A percentile compares a stretch with the other conserved stretches of the same genome.
phyloP scores from a whole-genome alignment of 2,113 vertebrate species.

The Solea solea region DNA sequence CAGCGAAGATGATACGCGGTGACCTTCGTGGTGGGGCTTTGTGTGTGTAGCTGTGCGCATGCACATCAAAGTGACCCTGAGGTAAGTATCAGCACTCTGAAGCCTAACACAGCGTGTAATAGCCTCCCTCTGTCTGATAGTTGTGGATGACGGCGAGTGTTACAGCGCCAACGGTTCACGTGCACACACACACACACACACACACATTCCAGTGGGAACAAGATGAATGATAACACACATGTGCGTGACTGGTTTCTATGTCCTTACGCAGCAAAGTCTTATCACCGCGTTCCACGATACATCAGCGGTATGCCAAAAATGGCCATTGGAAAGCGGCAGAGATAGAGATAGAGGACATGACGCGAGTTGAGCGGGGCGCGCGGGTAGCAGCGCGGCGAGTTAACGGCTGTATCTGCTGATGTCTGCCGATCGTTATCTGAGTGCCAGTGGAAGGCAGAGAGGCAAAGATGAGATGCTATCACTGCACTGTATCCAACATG shows the following conservation, averaged over 20 bases:
- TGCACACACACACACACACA: slow-evolving; percentile 9
- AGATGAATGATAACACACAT: slow-evolving; percentile 14
- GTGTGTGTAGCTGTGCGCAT: slow-evolving; percentile 14
- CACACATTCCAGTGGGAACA: background rate
- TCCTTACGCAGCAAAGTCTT: slow-evolving; percentile 39
- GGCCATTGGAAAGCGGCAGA: slow-evolving; percentile 23
- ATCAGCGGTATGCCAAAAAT: slow-evolving; percentile 44
- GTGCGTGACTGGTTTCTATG: slow-evolving; percentile 19
- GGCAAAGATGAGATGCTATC: slow-evolving; percentile 57
- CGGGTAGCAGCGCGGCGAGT: slow-evolving; percentile 11
- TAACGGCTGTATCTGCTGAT: slow-evolving; percentile 63
- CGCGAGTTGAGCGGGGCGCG: slow-evolving; percentile 22
- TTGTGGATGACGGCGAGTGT: slow-evolving; percentile 19
- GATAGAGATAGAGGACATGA: slow-evolving; percentile 36
- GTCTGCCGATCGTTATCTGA: slow-evolving; percentile 64
- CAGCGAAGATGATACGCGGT: slow-evolving; percentile 12
- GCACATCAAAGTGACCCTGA: background rate
- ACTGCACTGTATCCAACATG: slow-evolving; percentile 7
- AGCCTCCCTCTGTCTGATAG: slow-evolving; percentile 31
- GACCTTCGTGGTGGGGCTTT: slow-evolving; percentile 12
- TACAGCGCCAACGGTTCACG: slow-evolving; percentile 8
- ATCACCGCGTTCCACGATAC: slow-evolving; percentile 53
- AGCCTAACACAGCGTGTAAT: slow-evolving; percentile 43
- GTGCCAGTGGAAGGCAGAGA: slow-evolving; percentile 23
- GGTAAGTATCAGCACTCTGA: slow-evolving; percentile 26